Percentiles rank a stretch among this genome's conserved stretches.
phyloP scores from a whole-genome alignment of 2,797 vertebrate genomes.

The Sparus aurata region DNA sequence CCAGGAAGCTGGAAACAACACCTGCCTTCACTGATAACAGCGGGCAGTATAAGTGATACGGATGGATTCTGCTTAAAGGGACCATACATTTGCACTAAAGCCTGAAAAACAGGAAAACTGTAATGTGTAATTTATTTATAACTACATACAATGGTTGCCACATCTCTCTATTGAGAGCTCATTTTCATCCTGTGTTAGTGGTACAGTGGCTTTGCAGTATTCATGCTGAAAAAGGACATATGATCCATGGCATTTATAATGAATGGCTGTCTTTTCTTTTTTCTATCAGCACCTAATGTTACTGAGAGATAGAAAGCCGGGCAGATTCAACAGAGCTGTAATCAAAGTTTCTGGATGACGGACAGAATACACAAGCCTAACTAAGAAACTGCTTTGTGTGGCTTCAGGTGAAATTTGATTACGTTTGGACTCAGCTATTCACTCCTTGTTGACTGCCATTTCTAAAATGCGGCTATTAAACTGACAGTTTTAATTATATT shows the following conservation, averaged over 20 bases:
- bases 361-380: background rate
- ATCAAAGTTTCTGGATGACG: background rate
- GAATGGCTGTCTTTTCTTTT: background rate
- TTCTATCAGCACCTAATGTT: background rate
- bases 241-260: background rate
- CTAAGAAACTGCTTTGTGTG: background rate
- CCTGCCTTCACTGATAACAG: constrained; percentile 63
- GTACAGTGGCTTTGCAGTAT: background rate
- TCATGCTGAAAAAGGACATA: background rate
- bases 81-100: constrained; percentile 6
- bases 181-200: background rate
- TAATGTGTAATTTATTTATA: background rate
- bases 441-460: background rate
- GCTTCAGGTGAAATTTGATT: background rate
- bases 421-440: too few relatives aligned
- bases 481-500: background rate
- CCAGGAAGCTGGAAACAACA: constrained; percentile 47
- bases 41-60: constrained; percentile 36
- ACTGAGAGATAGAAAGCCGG: background rate
- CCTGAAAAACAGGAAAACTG: background rate
- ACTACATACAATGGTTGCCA: background rate
- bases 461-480: background rate
- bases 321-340: background rate
- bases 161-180: background rate
- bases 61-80: constrained; percentile 29